phyloP scores from a whole-genome alignment of 2,113 vertebrate species.

The Argyrosomus japonicus region DNA sequence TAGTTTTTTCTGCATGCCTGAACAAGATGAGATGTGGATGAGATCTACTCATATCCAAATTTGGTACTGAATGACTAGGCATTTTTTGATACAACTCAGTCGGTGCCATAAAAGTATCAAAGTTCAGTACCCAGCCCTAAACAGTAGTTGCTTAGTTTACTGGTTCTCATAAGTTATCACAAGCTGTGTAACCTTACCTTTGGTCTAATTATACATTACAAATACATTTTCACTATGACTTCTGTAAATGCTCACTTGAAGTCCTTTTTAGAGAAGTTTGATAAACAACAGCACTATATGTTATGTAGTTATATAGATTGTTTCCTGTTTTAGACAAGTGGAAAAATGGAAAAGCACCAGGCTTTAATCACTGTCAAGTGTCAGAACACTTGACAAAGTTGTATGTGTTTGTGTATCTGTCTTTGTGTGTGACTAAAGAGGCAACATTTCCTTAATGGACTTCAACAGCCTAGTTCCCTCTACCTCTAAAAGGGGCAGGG shows the following conservation, averaged over 20 bases:
- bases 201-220: neutral
- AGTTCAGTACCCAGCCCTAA: too few relatives aligned
- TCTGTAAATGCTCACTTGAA: neutral
- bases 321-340: neutral
- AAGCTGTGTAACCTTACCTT: neutral
- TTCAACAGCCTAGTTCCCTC: slow-evolving; percentile 50
- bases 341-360: neutral
- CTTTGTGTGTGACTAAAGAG: slow-evolving; percentile 49
- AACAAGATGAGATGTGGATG: too few relatives aligned
- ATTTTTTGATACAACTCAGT: too few relatives aligned
- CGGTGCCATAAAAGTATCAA: too few relatives aligned
- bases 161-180: neutral
- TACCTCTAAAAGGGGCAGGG: slow-evolving; percentile 64
- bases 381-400: slow-evolving; percentile 23
- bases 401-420: slow-evolving; percentile 8
- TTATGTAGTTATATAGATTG: neutral
- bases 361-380: neutral
- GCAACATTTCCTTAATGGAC: slow-evolving; percentile 70
- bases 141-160: neutral
- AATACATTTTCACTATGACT: neutral
- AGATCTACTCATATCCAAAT: too few relatives aligned
- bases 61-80: too few relatives aligned
- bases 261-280: neutral
- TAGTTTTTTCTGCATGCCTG: too few relatives aligned
- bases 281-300: neutral